Conservation (phyloP, 2,113 vertebrate genomes). For the Apus apus region DNA sequence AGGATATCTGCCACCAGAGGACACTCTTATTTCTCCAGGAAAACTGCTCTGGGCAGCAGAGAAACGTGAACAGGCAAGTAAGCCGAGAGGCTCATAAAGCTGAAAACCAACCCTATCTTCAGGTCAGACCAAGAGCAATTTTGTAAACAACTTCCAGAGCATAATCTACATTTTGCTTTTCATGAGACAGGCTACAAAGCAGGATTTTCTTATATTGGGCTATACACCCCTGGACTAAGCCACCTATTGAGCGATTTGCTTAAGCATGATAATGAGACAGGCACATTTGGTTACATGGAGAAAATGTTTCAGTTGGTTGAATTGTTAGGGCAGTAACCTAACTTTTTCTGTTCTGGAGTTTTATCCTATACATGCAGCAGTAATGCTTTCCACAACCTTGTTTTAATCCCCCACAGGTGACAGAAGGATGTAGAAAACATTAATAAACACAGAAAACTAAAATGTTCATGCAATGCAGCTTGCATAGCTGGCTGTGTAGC, state of each 20-base stretch:
- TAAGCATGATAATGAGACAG: neutral
- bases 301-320: neutral
- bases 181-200: neutral
- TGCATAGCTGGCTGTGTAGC: neutral
- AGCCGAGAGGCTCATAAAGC: neutral
- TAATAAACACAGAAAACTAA: neutral
- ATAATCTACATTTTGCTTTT: neutral
- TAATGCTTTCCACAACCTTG: neutral
- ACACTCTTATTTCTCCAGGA: neutral
- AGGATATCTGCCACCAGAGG: slow-evolving; percentile 33
- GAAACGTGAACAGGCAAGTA: neutral
- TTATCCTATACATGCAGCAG: neutral
- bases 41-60: neutral
- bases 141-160: neutral
- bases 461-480: neutral
- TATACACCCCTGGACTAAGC: neutral
- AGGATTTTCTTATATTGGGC: neutral
- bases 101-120: neutral
- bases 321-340: neutral
- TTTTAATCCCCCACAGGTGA: neutral
- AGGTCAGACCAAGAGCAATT: neutral
- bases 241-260: neutral
- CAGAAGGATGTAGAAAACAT: neutral
- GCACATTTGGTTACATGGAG: neutral
- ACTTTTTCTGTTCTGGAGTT: neutral